Percentiles rank a stretch among this genome's conserved stretches.
Conservation (phyloP, 2,888 invertebrate genomes). For the Altica lythri region DNA sequence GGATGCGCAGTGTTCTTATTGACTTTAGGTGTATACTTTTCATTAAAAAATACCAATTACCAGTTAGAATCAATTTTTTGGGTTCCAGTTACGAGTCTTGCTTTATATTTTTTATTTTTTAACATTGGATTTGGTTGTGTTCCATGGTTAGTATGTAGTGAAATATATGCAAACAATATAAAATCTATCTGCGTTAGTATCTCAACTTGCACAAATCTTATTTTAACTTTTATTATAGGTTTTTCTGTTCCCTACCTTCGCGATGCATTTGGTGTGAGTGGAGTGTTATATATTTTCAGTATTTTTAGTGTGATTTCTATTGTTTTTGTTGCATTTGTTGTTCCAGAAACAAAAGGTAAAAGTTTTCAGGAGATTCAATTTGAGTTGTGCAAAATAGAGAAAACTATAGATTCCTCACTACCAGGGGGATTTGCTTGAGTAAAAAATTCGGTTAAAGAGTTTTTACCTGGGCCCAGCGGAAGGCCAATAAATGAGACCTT, state of each 20-base stretch:
- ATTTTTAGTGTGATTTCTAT: not conserved
- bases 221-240: constrained; percentile 29
- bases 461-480: no score
- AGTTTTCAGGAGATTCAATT: constrained; percentile 21
- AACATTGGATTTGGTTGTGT: constrained; percentile 72
- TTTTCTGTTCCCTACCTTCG: constrained; percentile 28
- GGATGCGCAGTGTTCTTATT: constrained; percentile 68
- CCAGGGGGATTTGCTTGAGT: no score
- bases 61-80: constrained; percentile 59
- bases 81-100: constrained; percentile 71
- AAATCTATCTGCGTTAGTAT: constrained; percentile 64
- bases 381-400: constrained; percentile 10
- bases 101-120: constrained; percentile 73
- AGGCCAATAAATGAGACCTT: no score
- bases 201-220: constrained; percentile 20
- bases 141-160: constrained; percentile 81
- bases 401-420: no score
- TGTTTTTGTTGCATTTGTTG: constrained; percentile 23
- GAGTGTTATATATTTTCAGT: constrained; percentile 24
- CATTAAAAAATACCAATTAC: constrained; percentile 6
- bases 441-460: no score
- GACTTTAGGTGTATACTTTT: constrained; percentile 73
- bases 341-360: constrained; percentile 36
- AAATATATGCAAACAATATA: constrained; percentile 77
- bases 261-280: constrained; percentile 24